Evolutionary conservation across 2,113 vertebrate genomes (phyloP), one percentile per base, ranked within the genome.

Genomic region (Corythornis vintsioides): DNA sequence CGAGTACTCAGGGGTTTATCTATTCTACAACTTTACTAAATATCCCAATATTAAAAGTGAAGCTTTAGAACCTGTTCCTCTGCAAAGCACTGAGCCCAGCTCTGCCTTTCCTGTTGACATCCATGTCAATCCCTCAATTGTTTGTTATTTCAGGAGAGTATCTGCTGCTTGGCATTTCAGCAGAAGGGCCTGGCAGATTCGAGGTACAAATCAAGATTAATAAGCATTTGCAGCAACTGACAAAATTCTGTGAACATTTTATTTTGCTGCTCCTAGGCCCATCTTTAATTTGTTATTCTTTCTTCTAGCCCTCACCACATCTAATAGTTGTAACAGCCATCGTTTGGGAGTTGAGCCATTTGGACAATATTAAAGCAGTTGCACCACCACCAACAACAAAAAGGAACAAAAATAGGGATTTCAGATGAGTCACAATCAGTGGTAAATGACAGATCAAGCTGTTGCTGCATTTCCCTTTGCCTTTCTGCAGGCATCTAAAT

Each of bases 141-240:
- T 56, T 74, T 76, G 83, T 77, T 43, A 48, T 48, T 75, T 89
- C 74, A 87, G 16, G 38, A 83, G 90, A 38, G 19, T 45, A 66
- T 52, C 94, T 84, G 89, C 89, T 16, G 29, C 43, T 57, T 22
- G 12, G 64, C 45, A 74, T 55, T 52, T 53, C 65, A 69, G 79
- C 80, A 88, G 91, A 88, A 93, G 92, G 78, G 73, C 65, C 74
- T 5, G 77, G 90, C 78, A 87, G 63, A 86, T 42, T 71, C 85
- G 21, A 78, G 84, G 88, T 42, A 83, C 90, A 93, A 88, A 78
- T 64, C 80, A 48, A 48, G 63, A 88, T 79, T 83, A 90, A 93
- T 83, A 77, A 91, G 86, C 72, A 13, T 35, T 89, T 66, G 67
- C 64, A 85, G 48, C 86, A 75, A 94, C 15, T 31, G 92, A 78